Base-by-base conservation (phyloP, 1,140 invertebrate species). In the Galleria mellonella region DNA sequence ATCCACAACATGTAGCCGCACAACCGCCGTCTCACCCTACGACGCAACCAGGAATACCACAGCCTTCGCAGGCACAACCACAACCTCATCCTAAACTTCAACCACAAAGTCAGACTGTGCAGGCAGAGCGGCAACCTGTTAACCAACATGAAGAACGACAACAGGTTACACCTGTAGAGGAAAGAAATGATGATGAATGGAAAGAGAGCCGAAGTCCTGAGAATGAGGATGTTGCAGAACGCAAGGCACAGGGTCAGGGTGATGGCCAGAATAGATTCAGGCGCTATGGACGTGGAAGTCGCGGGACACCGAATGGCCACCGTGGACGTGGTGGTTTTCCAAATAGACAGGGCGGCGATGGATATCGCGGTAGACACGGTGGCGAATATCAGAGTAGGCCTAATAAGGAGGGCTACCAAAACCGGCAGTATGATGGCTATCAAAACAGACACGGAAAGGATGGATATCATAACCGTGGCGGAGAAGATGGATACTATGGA, bases 401-500 rank as follows among this genome's bases (percentile, higher is more conserved):
- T 1, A 65, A 57, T 39, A 82, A 75, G 40, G 81, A 82, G 2
- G 65, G 68, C 27, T 74, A 75, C 46, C 73, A 77, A 52, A 62
- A 59, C 55, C 62, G 73, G 37, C 75, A 79, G 32, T 75, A 83
- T 32, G 78, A 78, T 23, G 51, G 53, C 23, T 79, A 79, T 38
- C 73, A 77, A 27, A 70, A 57, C 45, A 68, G 76, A 43, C 72
- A 81, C 39, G 58, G 52, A 29, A 78, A 75, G 33, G 77, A 85
- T 28, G 55, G 55, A 17, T 82, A 81, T 46, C 70, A 73, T 32
- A 73, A 55, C 45, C 63, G 73, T 17, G 62, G 63, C 17, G 55
- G 69, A 32, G 69, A 71, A 17, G 82, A 84, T 29, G 66, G 63
- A n/a, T 83, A 84, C 48, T 76, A 83, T 42, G 77, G 78, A 9